phyloP scores from a whole-genome alignment of 2,113 vertebrate genomes.

The human (Homo sapiens) region GRCh38 chr1:87426501-87427000 shows the following conservation, averaged over 20 bases:
- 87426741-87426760: slow-evolving; percentile 85
- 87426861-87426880: slow-evolving; percentile 85
- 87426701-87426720: slow-evolving; percentile 85
- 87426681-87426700: slow-evolving; percentile 84
- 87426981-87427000: slow-evolving; percentile 93
- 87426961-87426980: slow-evolving; percentile 90
- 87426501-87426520: slow-evolving; percentile 71
- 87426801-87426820: slow-evolving; percentile 89
- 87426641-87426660: slow-evolving; percentile 74
- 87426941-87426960: slow-evolving; percentile 89
- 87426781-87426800: slow-evolving; percentile 86
- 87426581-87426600: slow-evolving; percentile 85
- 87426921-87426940: slow-evolving; percentile 89
- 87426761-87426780: slow-evolving; percentile 87
- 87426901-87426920: slow-evolving; percentile 90
- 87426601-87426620: slow-evolving; percentile 73
- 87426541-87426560: slow-evolving; percentile 81
- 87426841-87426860: slow-evolving; percentile 85
- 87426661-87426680: slow-evolving; percentile 65
- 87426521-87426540: slow-evolving; percentile 78
- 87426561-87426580: slow-evolving; percentile 83
- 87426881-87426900: slow-evolving; percentile 85
- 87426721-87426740: slow-evolving; percentile 85
- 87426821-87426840: slow-evolving; percentile 91
- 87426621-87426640: slow-evolving; percentile 73